phyloP scores from a whole-genome alignment of 2,888 invertebrate species.

The Papilio protenor region DNA sequence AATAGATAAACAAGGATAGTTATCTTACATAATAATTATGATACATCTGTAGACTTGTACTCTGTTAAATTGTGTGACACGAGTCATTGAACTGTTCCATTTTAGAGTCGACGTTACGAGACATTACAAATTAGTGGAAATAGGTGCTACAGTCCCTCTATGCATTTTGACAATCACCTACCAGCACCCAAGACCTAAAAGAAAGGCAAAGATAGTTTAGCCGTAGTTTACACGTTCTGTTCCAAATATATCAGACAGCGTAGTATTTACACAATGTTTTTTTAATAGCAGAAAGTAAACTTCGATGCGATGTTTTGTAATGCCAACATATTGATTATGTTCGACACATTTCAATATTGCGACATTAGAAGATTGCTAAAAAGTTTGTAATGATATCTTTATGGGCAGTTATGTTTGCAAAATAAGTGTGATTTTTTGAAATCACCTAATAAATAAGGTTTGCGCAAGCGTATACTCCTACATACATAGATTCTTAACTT shows the following conservation, averaged over 20 bases:
- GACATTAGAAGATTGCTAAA: not conserved
- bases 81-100: slow-evolving; percentile 25
- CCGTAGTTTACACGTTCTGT: not conserved
- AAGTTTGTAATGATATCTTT: slow-evolving; percentile 7
- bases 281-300: slow-evolving; percentile 13
- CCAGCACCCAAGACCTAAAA: not conserved
- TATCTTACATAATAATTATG: not conserved
- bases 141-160: not conserved
- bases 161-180: not conserved
- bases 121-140: not conserved
- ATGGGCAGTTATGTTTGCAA: slow-evolving; percentile 14
- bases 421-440: slow-evolving; percentile 20
- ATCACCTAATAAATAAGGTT: not conserved
- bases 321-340: slow-evolving; percentile 17
- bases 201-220: not conserved
- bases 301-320: slow-evolving; percentile 4
- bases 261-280: slow-evolving; percentile 1
- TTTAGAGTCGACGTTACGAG: not conserved
- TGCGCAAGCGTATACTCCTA: not conserved
- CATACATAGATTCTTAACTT: not conserved
- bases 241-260: not conserved
- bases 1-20: not conserved
- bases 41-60: slow-evolving; percentile 12
- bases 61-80: slow-evolving; percentile 11
- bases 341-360: not conserved